phyloP scores from a whole-genome alignment of 2,797 vertebrate species.

The Anisognathus igniventris region DNA sequence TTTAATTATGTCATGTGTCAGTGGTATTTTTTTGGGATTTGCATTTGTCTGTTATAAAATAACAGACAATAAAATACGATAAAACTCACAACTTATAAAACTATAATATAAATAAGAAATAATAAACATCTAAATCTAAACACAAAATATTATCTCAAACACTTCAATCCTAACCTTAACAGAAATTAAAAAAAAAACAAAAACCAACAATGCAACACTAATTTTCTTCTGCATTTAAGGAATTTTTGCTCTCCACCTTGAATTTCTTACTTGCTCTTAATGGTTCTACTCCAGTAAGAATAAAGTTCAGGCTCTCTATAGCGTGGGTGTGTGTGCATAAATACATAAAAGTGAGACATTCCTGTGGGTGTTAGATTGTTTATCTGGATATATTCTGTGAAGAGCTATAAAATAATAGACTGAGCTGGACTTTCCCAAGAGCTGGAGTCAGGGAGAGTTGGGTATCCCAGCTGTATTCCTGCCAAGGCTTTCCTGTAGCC shows the following conservation, averaged over 20 bases:
- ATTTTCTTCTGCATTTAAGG: neutral
- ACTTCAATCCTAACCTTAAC: neutral
- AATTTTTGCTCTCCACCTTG: neutral
- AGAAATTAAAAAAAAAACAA: neutral
- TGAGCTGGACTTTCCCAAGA: neutral
- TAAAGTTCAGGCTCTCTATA: neutral
- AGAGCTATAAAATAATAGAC: neutral
- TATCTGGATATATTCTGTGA: neutral
- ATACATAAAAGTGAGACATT: neutral
- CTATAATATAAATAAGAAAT: neutral
- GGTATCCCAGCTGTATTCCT: neutral
- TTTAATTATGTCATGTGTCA: neutral
- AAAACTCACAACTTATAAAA: neutral
- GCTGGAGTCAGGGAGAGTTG: neutral
- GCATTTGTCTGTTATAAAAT: neutral
- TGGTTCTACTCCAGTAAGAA: neutral
- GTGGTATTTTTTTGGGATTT: neutral
- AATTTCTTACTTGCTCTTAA: neutral
- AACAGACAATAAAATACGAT: neutral
- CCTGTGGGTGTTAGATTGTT: neutral
- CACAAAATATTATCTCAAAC: neutral
- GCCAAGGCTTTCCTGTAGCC: neutral
- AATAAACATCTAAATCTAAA: neutral
- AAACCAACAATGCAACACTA: neutral
- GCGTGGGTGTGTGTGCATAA: neutral